phyloP scores from a whole-genome alignment of 2,888 invertebrate genomes.

The Pristionchus entomophagus region DNA sequence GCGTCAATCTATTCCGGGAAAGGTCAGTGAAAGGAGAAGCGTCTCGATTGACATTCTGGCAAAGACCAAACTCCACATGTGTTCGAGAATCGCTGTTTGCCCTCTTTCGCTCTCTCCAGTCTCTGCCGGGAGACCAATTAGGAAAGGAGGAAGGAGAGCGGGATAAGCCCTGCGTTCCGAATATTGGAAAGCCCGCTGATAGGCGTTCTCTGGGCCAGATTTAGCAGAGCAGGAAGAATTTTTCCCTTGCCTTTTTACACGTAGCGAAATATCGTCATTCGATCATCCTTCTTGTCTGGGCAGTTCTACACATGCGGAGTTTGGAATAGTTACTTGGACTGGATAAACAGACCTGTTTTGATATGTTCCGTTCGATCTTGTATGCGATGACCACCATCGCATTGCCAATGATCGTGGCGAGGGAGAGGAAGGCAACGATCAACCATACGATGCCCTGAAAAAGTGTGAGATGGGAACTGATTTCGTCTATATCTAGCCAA shows the following conservation, averaged over 20 bases:
- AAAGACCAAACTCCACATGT: background rate
- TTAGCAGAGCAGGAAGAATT: too few relatives aligned
- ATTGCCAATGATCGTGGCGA: slow-evolving; percentile 75
- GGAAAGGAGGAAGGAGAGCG: background rate
- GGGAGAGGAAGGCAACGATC: slow-evolving; percentile 64
- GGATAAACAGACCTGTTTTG: slow-evolving; percentile 68
- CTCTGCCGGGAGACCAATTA: slow-evolving; percentile 11
- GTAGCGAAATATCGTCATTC: too few relatives aligned
- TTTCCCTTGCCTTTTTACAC: too few relatives aligned
- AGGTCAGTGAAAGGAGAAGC: background rate
- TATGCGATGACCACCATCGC: slow-evolving; percentile 75
- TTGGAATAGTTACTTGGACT: background rate
- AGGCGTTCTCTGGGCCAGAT: too few relatives aligned
- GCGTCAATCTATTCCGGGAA: background rate
- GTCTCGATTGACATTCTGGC: background rate
- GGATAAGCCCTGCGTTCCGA: background rate
- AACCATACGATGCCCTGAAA: slow-evolving; percentile 71
- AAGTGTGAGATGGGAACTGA: too few relatives aligned
- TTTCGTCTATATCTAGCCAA: too few relatives aligned
- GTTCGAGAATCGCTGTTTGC: too few relatives aligned
- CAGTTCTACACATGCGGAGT: too few relatives aligned
- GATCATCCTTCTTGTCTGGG: background rate
- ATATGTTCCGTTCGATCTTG: slow-evolving; percentile 72
- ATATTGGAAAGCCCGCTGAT: background rate
- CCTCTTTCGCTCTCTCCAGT: background rate